These are phyloP conservation scores for Brachionus rubens DNA, from an alignment of 1,140 invertebrate genomes.

Conservation along the genomic window DNA sequence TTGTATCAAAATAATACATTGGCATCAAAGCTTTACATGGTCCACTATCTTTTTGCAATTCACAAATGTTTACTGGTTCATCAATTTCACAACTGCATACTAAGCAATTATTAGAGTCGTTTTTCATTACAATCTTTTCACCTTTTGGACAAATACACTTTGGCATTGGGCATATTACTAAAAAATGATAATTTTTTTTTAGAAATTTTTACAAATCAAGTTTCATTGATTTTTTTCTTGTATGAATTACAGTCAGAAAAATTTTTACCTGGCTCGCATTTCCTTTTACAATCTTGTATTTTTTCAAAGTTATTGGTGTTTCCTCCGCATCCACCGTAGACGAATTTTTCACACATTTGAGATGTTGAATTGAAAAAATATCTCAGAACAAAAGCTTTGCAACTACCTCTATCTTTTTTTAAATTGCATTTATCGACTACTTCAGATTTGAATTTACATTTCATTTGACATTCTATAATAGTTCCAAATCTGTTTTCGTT, in stretches of 20 bases:
- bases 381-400: constrained; percentile 47
- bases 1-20: constrained; percentile 53
- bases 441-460: no score
- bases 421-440: no score
- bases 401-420: no score
- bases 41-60: constrained; percentile 55
- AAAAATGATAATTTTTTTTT: no score
- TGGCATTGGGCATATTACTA: no score
- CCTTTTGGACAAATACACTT: no score
- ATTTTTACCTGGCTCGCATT: neutral
- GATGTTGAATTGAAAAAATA: constrained; percentile 52
- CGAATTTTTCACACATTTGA: constrained; percentile 51
- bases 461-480: constrained; percentile 1
- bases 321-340: constrained; percentile 19
- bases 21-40: constrained; percentile 63
- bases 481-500: constrained; percentile 63
- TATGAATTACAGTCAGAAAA: neutral
- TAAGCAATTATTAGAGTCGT: no score
- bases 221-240: no score
- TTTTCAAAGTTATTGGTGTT: constrained; percentile 67
- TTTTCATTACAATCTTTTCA: no score
- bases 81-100: no score
- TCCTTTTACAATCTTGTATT: neutral
- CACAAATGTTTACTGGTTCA: no score
- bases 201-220: no score